phyloP scores from a whole-genome alignment of 2,797 vertebrate genomes.

The Anomalospiza imberbis region DNA sequence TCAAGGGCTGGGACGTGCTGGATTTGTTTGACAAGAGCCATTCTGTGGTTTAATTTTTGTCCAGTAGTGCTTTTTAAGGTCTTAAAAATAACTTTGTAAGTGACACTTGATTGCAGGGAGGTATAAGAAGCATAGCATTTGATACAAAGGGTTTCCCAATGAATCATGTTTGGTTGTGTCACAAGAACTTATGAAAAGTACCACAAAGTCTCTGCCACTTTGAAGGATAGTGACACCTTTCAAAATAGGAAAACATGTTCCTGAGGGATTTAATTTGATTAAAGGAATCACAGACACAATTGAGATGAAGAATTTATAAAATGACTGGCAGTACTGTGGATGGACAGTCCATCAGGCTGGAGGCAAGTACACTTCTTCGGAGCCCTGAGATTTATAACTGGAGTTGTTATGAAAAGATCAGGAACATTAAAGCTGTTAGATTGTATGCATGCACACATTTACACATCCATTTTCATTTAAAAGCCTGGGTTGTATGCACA shows the following conservation, averaged over 20 bases:
- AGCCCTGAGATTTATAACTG: not conserved
- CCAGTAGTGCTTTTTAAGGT: not conserved
- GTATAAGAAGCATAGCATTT: not conserved
- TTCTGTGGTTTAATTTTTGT: not conserved
- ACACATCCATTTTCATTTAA: not conserved
- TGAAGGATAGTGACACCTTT: not conserved
- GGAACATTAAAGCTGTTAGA: not conserved
- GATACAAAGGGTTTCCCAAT: not conserved
- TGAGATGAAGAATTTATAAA: not conserved
- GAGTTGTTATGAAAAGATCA: not conserved
- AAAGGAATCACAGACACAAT: not conserved
- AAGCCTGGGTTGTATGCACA: not conserved
- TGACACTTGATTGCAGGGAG: not conserved
- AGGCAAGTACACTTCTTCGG: not conserved
- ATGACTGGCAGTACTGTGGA: fast-evolving
- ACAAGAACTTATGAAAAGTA: not conserved
- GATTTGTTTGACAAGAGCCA: not conserved
- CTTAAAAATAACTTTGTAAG: not conserved
- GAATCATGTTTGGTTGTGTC: not conserved
- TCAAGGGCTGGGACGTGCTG: not conserved
- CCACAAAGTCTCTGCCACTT: not conserved
- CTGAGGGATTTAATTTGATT: not conserved
- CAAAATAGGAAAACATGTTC: not conserved
- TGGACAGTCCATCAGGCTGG: not conserved
- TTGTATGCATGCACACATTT: fast-evolving